Evolutionary conservation across 2,113 vertebrate species (phyloP).

Genomic region (Microcebus griseorufus): DNA sequence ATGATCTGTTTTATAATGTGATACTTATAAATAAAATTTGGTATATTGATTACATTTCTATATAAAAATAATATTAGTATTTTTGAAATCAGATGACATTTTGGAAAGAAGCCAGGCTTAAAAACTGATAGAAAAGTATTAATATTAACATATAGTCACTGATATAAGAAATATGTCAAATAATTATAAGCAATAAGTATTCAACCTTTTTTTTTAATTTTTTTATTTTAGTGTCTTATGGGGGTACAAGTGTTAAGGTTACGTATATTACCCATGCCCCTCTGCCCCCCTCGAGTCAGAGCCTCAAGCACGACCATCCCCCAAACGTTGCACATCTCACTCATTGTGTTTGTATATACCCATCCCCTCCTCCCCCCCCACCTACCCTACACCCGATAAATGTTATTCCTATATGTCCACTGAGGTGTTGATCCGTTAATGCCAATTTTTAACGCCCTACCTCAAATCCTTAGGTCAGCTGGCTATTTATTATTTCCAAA

Average conservation of each 20-base stretch:
- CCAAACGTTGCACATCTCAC: too few relatives aligned
- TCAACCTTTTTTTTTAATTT: background rate
- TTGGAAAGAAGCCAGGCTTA: background rate
- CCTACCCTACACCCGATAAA: too few relatives aligned
- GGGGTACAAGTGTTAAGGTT: too few relatives aligned
- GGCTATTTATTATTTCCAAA: background rate
- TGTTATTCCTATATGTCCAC: too few relatives aligned
- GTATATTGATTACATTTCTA: conserved; percentile 6
- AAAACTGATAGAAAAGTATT: background rate
- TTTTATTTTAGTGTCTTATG: too few relatives aligned
- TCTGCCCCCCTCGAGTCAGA: too few relatives aligned
- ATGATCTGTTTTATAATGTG: conserved; percentile 2
- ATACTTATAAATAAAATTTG: conserved; percentile 32
- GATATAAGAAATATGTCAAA: background rate
- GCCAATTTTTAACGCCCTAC: background rate
- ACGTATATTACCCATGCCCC: too few relatives aligned
- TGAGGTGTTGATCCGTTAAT: too few relatives aligned
- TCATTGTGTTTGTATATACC: too few relatives aligned
- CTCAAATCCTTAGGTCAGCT: background rate
- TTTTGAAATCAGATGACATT: background rate
- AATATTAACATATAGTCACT: background rate
- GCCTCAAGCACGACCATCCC: too few relatives aligned
- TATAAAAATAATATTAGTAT: background rate
- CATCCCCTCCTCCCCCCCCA: too few relatives aligned
- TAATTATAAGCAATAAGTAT: background rate